phyloP scores from a whole-genome alignment of 1,140 invertebrate genomes.

The Idris sp. region DNA sequence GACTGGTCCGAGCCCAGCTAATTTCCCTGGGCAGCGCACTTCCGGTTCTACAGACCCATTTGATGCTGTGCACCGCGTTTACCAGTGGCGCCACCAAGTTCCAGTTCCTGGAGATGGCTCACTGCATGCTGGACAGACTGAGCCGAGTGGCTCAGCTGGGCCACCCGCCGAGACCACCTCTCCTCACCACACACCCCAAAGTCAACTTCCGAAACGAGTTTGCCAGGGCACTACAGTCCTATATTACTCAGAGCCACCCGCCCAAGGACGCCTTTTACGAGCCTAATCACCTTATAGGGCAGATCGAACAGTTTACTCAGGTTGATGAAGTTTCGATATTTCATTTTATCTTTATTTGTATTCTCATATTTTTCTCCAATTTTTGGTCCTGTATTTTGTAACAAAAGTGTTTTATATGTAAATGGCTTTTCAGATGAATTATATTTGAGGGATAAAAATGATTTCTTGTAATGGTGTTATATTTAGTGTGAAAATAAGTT shows the following conservation, averaged over 20 bases:
- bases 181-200: constrained; percentile 75
- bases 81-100: constrained; percentile 84
- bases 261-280: constrained; percentile 71
- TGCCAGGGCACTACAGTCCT: constrained; percentile 81
- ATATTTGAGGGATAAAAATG: too few relatives aligned
- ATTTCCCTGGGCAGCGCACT: constrained; percentile 80
- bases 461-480: too few relatives aligned
- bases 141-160: constrained; percentile 82
- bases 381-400: too few relatives aligned
- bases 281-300: constrained; percentile 65
- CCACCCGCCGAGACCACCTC: constrained; percentile 81
- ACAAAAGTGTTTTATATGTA: too few relatives aligned
- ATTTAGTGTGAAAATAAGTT: too few relatives aligned
- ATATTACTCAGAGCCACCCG: constrained; percentile 76
- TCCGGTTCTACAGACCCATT: constrained; percentile 83
- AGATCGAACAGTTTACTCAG: constrained; percentile 71
- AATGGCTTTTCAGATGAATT: too few relatives aligned
- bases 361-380: too few relatives aligned
- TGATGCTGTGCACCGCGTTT: constrained; percentile 84
- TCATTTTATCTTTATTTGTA: too few relatives aligned
- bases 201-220: constrained; percentile 84
- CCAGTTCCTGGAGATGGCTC: constrained; percentile 84
- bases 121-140: constrained; percentile 83
- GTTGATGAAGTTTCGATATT: too few relatives aligned
- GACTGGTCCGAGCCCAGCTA: constrained; percentile 81